A percentile compares a stretch with the other conserved stretches of the same genome.
Evolutionary conservation across 2,797 vertebrate species (phyloP).

Genomic region (Spheniscus humboldti): DNA sequence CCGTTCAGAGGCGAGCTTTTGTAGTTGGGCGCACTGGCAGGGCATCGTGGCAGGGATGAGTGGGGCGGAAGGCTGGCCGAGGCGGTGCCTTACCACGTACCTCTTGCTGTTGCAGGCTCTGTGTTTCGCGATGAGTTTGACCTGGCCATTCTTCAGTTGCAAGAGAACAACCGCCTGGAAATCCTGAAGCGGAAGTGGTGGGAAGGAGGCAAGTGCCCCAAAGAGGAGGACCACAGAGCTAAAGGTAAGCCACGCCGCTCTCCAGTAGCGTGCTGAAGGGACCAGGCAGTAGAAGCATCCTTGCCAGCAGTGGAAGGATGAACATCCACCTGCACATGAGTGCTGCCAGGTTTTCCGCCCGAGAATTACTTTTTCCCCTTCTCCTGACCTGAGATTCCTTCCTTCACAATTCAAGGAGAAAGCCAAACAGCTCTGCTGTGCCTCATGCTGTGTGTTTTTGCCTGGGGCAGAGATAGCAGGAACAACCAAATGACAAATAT

Average conservation of each 20-base stretch:
- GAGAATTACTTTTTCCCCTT: neutral
- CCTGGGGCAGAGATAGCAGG: conserved; percentile 50
- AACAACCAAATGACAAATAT: conserved; percentile 67
- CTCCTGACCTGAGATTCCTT: conserved; percentile 24
- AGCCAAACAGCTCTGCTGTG: neutral
- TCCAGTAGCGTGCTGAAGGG: accelerated
- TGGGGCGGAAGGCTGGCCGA: neutral
- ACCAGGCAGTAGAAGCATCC: neutral
- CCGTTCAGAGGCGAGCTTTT: neutral
- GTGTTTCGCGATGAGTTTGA: conserved; percentile 93
- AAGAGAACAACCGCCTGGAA: conserved; percentile 97
- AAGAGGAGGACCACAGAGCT: conserved; percentile 96
- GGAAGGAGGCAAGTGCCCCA: conserved; percentile 97
- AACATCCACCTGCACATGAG: neutral
- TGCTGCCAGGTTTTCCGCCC: neutral
- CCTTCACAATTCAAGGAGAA: conserved; percentile 32
- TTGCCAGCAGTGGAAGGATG: neutral
- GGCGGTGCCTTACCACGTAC: neutral
- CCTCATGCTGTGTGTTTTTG: conserved; percentile 63
- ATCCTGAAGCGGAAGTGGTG: conserved; percentile 98
- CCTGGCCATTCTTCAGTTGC: conserved; percentile 95
- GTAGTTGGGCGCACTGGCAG: neutral
- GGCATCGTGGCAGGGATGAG: neutral
- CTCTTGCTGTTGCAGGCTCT: conserved; percentile 78
- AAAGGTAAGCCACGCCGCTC: conserved; percentile 79